Evolutionary conservation across 2,888 invertebrate species (phyloP).

Genomic region (Nowickia ferox): DNA sequence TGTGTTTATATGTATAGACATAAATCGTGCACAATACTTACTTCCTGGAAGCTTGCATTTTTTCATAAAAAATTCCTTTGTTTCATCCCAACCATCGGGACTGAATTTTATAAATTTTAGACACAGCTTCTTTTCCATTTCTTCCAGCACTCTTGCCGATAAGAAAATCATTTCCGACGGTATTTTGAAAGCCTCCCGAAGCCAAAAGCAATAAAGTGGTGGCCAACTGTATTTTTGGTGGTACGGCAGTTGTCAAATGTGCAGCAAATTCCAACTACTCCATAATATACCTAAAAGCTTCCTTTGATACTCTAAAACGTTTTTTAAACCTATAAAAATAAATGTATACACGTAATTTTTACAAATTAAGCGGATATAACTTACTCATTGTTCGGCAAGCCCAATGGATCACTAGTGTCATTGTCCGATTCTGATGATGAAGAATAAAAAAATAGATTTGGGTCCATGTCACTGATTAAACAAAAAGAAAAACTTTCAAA

Average conservation of each 20-base stretch:
- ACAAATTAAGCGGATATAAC: neutral
- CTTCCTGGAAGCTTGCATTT: conserved; percentile 12
- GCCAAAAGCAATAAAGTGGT: neutral
- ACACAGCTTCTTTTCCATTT: too few species aligned
- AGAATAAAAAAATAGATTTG: too few species aligned
- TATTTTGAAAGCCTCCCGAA: neutral
- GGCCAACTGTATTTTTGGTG: conserved; percentile 11
- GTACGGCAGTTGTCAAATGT: neutral
- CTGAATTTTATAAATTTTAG: too few species aligned
- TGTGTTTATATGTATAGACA: conserved; percentile 3
- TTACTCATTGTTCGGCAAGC: neutral
- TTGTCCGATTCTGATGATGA: conserved; percentile 18
- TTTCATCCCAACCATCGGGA: neutral
- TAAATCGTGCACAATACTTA: neutral
- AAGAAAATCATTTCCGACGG: neutral
- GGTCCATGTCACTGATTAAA: neutral
- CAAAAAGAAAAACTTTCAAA: conserved; percentile 12
- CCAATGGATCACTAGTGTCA: conserved; percentile 12
- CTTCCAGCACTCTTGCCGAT: neutral
- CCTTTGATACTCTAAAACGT: neutral
- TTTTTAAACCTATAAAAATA: neutral
- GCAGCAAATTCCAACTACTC: neutral
- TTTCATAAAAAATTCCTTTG: neutral
- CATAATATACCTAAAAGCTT: neutral
- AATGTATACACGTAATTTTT: conserved; percentile 4